phyloP scores from a whole-genome alignment of 2,888 invertebrate genomes.

The Helleia helle region DNA sequence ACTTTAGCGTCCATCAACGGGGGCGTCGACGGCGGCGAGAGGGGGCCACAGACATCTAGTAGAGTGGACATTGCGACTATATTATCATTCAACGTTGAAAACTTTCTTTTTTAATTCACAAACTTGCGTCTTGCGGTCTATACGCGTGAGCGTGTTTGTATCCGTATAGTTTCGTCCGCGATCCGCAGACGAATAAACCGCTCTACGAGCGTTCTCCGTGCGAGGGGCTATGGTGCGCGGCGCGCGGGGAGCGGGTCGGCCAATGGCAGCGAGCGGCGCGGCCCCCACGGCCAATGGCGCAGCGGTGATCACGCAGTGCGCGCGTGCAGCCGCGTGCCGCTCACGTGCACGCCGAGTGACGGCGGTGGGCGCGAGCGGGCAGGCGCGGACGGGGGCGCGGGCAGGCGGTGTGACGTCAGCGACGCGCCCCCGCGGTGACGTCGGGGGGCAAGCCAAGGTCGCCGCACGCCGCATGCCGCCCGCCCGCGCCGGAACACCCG shows the following conservation, averaged over 20 bases:
- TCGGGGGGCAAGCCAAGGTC: slow-evolving; percentile 51
- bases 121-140: slow-evolving; percentile 49
- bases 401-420: slow-evolving; percentile 75
- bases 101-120: slow-evolving; percentile 65
- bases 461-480: slow-evolving; percentile 24
- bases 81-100: slow-evolving; percentile 50
- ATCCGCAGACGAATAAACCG: slow-evolving; percentile 69
- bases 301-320: slow-evolving; percentile 78
- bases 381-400: slow-evolving; percentile 68
- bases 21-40: slow-evolving; percentile 83
- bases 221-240: slow-evolving; percentile 61
- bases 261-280: slow-evolving; percentile 83
- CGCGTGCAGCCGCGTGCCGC: slow-evolving; percentile 85
- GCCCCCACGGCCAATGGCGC: slow-evolving; percentile 75
- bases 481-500: slow-evolving; percentile 23
- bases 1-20: slow-evolving; percentile 76
- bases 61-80: slow-evolving; percentile 55
- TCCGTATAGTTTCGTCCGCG: slow-evolving; percentile 59
- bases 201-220: slow-evolving; percentile 46
- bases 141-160: slow-evolving; percentile 39
- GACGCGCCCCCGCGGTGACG: slow-evolving; percentile 73
- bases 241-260: slow-evolving; percentile 69
- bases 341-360: slow-evolving; percentile 90
- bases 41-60: slow-evolving; percentile 67
- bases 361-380: slow-evolving; percentile 58